Percentiles rank a stretch among this genome's conserved stretches.
Conservation (phyloP, 2,797 vertebrate genomes). For the Mormyrus proboscirostris region DNA sequence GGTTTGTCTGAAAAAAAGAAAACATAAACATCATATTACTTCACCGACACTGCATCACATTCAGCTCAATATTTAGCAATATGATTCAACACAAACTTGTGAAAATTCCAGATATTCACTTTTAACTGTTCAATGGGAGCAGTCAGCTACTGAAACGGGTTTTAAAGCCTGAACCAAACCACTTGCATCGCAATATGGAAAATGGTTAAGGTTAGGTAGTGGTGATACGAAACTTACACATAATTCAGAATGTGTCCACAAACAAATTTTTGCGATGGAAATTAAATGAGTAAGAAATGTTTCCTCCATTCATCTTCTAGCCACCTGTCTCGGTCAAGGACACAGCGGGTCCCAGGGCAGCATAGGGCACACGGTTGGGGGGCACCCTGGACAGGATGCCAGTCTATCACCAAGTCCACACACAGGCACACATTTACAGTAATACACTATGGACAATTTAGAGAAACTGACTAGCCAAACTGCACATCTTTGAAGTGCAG, state of each 20-base stretch:
- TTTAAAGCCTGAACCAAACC: background rate
- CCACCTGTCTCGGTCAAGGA: background rate
- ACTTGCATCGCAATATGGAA: background rate
- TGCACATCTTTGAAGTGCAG: background rate
- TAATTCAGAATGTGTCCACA: background rate
- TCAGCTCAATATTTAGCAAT: background rate
- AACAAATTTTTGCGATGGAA: background rate
- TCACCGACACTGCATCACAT: slow-evolving; percentile 36
- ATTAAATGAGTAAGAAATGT: background rate
- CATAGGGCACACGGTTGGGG: background rate
- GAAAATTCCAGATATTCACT: background rate
- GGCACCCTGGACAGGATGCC: background rate
- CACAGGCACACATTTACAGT: background rate
- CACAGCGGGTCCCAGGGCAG: background rate
- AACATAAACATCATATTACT: slow-evolving; percentile 47
- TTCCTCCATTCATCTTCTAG: background rate
- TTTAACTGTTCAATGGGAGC: background rate
- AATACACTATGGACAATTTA: background rate
- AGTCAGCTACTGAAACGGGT: background rate
- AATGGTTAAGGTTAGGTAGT: background rate
- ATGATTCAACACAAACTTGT: background rate
- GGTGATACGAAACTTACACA: background rate
- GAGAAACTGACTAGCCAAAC: background rate
- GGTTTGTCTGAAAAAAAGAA: slow-evolving; percentile 71
- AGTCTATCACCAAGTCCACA: background rate